A percentile compares a stretch with the other conserved stretches of the same genome.
Evolutionary conservation across 2,797 vertebrate genomes (phyloP).

Genomic region (Sebastes baramenuke): DNA sequence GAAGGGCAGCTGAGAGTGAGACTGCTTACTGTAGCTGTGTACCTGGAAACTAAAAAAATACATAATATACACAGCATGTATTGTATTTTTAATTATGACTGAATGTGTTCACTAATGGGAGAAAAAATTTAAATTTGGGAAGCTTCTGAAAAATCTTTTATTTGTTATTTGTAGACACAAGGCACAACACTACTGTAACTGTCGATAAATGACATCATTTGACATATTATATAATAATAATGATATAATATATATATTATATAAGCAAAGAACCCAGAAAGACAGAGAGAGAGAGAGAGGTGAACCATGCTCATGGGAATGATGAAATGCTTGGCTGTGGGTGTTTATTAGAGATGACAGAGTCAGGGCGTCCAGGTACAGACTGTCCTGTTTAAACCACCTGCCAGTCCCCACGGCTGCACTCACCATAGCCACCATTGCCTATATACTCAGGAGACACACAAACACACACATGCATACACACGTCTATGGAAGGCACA

Average conservation of each 20-base stretch:
- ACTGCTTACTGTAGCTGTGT: neutral
- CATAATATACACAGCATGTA: neutral
- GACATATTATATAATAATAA: too few relatives aligned
- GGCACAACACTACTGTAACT: neutral
- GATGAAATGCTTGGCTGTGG: conserved; percentile 26
- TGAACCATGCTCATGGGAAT: conserved; percentile 43
- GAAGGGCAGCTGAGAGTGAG: neutral
- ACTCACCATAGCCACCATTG: conserved; percentile 38
- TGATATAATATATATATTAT: too few relatives aligned
- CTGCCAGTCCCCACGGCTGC: conserved; percentile 18
- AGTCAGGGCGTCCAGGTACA: conserved; percentile 21
- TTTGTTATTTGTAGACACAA: neutral
- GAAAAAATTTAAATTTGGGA: neutral
- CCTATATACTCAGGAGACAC: neutral
- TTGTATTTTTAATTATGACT: neutral
- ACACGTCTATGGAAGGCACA: neutral
- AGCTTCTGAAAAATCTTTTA: neutral
- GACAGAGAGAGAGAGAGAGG: neutral
- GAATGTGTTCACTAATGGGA: neutral
- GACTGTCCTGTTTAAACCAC: conserved; percentile 32
- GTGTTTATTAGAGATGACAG: conserved; percentile 13
- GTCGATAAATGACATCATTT: neutral
- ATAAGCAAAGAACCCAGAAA: neutral
- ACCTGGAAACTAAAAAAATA: neutral
- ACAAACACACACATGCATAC: neutral